Base-by-base conservation (phyloP, 2,113 vertebrate genomes). In the Tachycineta bicolor region DNA sequence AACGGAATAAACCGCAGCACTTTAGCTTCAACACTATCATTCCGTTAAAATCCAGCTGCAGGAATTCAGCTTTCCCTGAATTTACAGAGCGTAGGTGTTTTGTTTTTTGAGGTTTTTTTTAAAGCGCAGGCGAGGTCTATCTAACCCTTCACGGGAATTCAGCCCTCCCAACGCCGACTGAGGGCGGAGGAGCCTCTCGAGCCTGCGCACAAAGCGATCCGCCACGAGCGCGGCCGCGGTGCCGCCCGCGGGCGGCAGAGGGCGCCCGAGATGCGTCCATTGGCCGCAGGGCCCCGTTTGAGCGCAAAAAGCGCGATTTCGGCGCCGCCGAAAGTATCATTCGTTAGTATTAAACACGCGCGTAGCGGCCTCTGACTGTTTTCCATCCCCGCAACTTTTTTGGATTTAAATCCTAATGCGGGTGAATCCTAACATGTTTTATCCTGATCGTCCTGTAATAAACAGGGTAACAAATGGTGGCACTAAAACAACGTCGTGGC, bases 181-280 rank as follows among this genome's bases (percentile, higher is more conserved):
- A 87, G 53, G 85, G 43, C 37, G 62, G 2, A 33, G 50, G 68
- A 70, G 59, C 63, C 58, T 60, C 92, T 65, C 24, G 49, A 94
- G 26, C 11, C 62, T 39, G 53, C 4, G 93, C 69, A 59, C 82
- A 65, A 19, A 50, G 82, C 47, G 41, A 26, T 28, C 34, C 43
- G 37, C 53, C 77, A 26, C 41, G 80, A 37, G 58, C 49, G n/a
- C 24, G 20, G 65, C 65, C 21, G 96, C 87, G 97, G 70, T 96
- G 7, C 96, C 91, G 31, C 56, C 77, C 12, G 90, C 58, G 12
- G 81, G 83, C 98, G 97, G 95, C n/a, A 98, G 98, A 98, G 90
- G 64, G 98, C 95, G 96, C 97, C 91, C 95, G 90, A 95, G 98
- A 88, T 13, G 87, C 91, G 96, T 90, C 95, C 96, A 69, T 84